Evolutionary conservation across 2,888 invertebrate genomes (phyloP).

Genomic region (Hyposoter didymator): DNA sequence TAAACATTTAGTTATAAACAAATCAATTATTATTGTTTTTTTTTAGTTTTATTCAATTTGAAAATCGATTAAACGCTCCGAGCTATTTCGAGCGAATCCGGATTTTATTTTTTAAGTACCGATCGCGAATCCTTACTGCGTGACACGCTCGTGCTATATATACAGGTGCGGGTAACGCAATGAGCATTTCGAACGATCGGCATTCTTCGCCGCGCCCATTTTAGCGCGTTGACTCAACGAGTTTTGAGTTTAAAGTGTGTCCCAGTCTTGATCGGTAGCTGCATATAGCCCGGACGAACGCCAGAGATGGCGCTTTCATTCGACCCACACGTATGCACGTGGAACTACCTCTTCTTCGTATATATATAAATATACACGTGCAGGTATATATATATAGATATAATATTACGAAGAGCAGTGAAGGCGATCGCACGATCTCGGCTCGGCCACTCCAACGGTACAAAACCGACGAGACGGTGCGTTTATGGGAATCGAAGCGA

Average conservation of each 20-base stretch:
- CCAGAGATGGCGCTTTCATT: slow-evolving; percentile 41
- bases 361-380: slow-evolving; percentile 3
- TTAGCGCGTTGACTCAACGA: slow-evolving; percentile 78
- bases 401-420: slow-evolving; percentile 13
- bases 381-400: slow-evolving; percentile 14
- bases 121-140: slow-evolving; percentile 8
- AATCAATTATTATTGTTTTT: not conserved
- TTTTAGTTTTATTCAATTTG: not conserved
- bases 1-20: not conserved
- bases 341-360: not conserved
- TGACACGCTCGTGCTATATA: slow-evolving; percentile 26
- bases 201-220: slow-evolving; percentile 83
- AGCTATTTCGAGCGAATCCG: not conserved
- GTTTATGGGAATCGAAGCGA: slow-evolving; percentile 73
- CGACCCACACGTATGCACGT: not conserved
- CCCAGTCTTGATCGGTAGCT: slow-evolving; percentile 67
- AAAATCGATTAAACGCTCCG: not conserved
- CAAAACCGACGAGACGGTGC: slow-evolving; percentile 68
- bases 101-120: slow-evolving; percentile 16
- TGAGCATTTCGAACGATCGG: slow-evolving; percentile 77
- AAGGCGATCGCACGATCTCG: slow-evolving; percentile 61
- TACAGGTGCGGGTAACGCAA: slow-evolving; percentile 58
- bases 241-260: slow-evolving; percentile 77
- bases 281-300: slow-evolving; percentile 39
- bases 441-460: slow-evolving; percentile 67